Conservation (phyloP, 2,113 vertebrate genomes). For the Muntiacus reevesi region DNA sequence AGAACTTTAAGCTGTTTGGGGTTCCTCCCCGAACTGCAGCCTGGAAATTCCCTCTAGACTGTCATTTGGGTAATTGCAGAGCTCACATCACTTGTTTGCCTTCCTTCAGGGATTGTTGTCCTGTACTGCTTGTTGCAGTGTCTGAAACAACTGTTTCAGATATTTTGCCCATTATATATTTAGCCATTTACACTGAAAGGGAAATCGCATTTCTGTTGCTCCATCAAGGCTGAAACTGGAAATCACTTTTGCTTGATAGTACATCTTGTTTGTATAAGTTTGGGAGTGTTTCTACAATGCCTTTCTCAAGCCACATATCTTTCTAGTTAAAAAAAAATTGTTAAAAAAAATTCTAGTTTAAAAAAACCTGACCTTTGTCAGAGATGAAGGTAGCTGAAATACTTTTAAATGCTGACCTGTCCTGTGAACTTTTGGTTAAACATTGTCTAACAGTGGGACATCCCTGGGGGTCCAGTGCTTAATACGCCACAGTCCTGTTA, state of each 20-base stretch:
- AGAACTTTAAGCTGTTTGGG: background rate
- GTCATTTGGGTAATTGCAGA: too few relatives aligned
- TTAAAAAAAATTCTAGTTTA: background rate
- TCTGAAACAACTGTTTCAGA: background rate
- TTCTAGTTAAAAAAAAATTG: background rate
- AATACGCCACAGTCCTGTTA: background rate
- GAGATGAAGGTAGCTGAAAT: background rate
- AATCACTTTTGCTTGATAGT: background rate
- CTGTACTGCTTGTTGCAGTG: background rate
- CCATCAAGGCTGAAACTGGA: background rate
- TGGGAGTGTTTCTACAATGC: background rate
- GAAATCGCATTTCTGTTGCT: background rate
- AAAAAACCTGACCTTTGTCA: background rate
- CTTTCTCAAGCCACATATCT: background rate
- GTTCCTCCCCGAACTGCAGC: background rate
- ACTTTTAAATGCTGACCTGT: background rate
- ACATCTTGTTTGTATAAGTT: background rate
- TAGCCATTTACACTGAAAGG: background rate
- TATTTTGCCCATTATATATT: background rate
- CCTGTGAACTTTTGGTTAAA: background rate
- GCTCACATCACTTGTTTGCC: background rate
- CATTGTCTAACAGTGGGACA: background rate
- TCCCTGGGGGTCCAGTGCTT: background rate
- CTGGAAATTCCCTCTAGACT: background rate
- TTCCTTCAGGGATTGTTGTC: background rate